Evolutionary conservation across 2,888 invertebrate species (phyloP).

Genomic region (Archaeoteleia sp.): DNA sequence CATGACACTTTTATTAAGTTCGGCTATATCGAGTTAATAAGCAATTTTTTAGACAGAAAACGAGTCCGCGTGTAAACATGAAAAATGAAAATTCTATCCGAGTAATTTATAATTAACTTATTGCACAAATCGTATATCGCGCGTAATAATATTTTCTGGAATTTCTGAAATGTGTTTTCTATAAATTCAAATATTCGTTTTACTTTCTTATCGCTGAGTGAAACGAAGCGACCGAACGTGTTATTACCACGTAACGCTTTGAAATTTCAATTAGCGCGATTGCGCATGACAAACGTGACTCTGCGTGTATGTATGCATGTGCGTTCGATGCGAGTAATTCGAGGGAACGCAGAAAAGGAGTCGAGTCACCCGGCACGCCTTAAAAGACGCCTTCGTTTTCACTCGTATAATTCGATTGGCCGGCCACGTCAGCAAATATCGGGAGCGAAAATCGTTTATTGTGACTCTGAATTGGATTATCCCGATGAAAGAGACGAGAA

Average conservation of each 20-base stretch:
- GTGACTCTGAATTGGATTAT: slow-evolving; percentile 30
- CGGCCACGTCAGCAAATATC: slow-evolving; percentile 28
- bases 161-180: slow-evolving; percentile 2
- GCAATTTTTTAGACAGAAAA: too few species aligned
- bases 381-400: slow-evolving; percentile 35
- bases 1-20: too few species aligned
- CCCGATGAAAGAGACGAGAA: too few species aligned
- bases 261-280: slow-evolving; percentile 43
- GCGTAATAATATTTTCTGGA: too few species aligned
- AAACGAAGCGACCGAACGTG: slow-evolving; percentile 2
- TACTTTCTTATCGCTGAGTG: slow-evolving; percentile 3
- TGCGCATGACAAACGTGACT: slow-evolving; percentile 39
- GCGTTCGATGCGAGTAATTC: slow-evolving; percentile 3
- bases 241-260: slow-evolving; percentile 31
- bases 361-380: slow-evolving; percentile 49
- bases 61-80: too few species aligned
- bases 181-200: background rate
- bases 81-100: too few species aligned
- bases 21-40: too few species aligned
- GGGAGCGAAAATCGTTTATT: slow-evolving; percentile 35
- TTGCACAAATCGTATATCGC: too few species aligned
- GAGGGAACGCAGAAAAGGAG: slow-evolving; percentile 40
- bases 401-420: background rate
- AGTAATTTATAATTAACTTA: too few species aligned
- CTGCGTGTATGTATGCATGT: slow-evolving; percentile 14